A percentile compares a stretch with the other conserved stretches of the same genome.
Evolutionary conservation across 1,140 invertebrate genomes (phyloP).

Genomic region (Drosophila kohkoa): DNA sequence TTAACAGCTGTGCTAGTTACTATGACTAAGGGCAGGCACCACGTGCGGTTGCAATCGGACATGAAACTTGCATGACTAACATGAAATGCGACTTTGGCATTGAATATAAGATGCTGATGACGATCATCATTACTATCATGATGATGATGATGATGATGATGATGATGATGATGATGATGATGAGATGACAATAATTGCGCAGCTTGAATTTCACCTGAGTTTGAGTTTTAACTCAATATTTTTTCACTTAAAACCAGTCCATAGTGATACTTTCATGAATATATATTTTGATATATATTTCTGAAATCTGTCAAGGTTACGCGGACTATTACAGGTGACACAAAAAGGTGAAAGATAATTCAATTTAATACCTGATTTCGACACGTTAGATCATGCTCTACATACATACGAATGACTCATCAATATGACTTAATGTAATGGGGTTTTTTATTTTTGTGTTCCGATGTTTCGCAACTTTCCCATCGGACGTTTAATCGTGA

Average conservation of each 20-base stretch:
- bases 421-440: not conserved
- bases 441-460: conserved; percentile 1
- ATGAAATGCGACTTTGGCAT: conserved; percentile 60
- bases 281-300: too few species aligned
- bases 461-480: not conserved
- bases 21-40: conserved; percentile 72
- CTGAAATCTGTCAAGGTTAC: conserved; percentile 32
- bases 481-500: not conserved
- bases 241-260: conserved; percentile 46
- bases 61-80: conserved; percentile 69
- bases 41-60: conserved; percentile 46
- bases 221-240: conserved; percentile 37
- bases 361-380: not conserved
- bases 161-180: conserved; percentile 24
- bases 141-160: conserved; percentile 33
- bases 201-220: conserved; percentile 68
- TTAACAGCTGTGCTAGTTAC: conserved; percentile 60
- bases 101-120: conserved; percentile 45
- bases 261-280: conserved; percentile 12
- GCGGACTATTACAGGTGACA: conserved; percentile 2
- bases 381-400: conserved; percentile 9
- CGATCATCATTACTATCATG: conserved; percentile 30
- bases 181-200: conserved; percentile 30
- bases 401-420: conserved; percentile 19
- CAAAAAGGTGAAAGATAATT: not conserved